These are phyloP conservation scores for Scrobipalpa costella DNA, from an alignment of 2,888 invertebrate genomes.

Conservation along the genomic window DNA sequence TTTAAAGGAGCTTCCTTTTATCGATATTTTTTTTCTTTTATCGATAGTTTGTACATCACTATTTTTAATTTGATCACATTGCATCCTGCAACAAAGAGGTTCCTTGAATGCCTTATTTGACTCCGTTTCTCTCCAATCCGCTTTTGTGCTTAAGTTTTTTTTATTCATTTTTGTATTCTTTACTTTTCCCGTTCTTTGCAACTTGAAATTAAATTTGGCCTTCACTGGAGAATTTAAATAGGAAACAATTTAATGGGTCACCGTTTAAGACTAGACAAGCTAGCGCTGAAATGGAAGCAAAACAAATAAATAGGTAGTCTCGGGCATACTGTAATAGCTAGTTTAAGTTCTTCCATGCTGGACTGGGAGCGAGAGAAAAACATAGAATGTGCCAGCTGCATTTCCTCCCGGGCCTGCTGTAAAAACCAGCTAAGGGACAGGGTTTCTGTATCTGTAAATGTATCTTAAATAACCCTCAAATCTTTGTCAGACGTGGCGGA, in stretches of 20 bases:
- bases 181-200: constrained; percentile 11
- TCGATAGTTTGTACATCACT: constrained; percentile 34
- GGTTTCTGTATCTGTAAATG: no score
- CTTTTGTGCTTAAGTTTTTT: constrained; percentile 33
- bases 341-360: no score
- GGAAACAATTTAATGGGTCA: constrained; percentile 9
- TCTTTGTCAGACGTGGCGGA: no score
- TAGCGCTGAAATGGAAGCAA: not conserved
- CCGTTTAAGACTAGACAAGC: not conserved
- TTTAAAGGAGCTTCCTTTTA: not conserved
- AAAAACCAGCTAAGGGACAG: no score
- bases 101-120: constrained; percentile 19
- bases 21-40: constrained; percentile 17
- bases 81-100: constrained; percentile 32
- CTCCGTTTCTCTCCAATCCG: constrained; percentile 25
- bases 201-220: constrained; percentile 24
- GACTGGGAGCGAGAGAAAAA: no score
- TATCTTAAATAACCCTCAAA: no score
- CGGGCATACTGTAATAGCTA: no score
- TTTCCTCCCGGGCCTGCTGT: no score
- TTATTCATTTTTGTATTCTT: constrained; percentile 31
- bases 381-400: no score
- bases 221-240: constrained; percentile 25
- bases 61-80: constrained; percentile 40
- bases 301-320: not conserved